These are phyloP conservation scores for Aepyceros melampus DNA, from an alignment of 2,113 vertebrate genomes.

Conservation along the genomic window DNA sequence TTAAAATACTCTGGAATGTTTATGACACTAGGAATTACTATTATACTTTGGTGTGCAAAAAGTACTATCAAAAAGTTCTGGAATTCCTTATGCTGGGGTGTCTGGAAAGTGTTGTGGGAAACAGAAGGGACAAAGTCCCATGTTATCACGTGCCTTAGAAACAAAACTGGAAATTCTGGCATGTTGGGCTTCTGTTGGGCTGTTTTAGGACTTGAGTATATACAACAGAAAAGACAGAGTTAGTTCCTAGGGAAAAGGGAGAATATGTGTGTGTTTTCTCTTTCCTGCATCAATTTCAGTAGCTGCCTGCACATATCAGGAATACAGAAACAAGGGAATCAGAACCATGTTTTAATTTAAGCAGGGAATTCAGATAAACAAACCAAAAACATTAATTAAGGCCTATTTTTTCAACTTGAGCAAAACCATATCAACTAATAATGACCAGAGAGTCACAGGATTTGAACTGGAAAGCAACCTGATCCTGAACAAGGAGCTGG, in stretches of 20 bases:
- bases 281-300: neutral
- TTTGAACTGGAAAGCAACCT: neutral
- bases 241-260: neutral
- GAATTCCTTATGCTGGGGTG: neutral
- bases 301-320: neutral
- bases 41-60: neutral
- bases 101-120: neutral
- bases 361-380: neutral
- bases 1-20: neutral
- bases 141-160: neutral
- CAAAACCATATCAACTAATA: neutral
- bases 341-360: neutral
- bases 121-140: neutral
- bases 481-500: neutral
- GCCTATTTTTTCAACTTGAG: neutral
- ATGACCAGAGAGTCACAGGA: neutral
- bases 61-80: neutral
- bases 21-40: neutral
- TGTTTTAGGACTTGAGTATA: neutral
- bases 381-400: neutral
- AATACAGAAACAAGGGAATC: neutral
- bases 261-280: neutral
- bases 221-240: neutral
- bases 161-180: neutral
- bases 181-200: neutral